Conservation (phyloP, 2,797 vertebrate species). For the Sebastes jordani region DNA sequence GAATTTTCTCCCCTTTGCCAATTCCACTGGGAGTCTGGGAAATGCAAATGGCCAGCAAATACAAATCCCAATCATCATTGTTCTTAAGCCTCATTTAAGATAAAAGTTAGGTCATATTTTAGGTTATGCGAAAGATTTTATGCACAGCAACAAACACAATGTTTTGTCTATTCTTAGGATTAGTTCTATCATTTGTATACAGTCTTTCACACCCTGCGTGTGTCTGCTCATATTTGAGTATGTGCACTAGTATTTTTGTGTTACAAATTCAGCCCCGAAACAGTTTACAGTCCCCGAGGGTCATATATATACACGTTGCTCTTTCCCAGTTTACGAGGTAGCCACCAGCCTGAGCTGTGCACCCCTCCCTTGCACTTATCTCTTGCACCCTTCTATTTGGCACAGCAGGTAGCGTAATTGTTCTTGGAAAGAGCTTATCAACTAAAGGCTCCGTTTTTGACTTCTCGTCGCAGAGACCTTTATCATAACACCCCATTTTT, state of each 20-base stretch:
- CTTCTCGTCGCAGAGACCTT: constrained; percentile 58
- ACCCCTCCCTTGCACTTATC: constrained; percentile 63
- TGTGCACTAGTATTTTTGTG: background rate
- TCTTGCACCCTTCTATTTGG: constrained; percentile 68
- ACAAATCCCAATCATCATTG: constrained; percentile 31
- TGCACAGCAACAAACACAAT: background rate
- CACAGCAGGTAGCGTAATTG: constrained; percentile 71
- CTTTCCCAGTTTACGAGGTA: constrained; percentile 64
- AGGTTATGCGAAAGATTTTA: background rate
- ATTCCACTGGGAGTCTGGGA: constrained; percentile 20
- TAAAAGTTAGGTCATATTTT: background rate
- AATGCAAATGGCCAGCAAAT: constrained; percentile 38
- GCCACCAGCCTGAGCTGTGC: constrained; percentile 56
- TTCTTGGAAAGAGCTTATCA: constrained; percentile 66
- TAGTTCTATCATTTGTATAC: constrained; percentile 5
- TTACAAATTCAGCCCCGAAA: background rate
- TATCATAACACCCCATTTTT: constrained; percentile 61
- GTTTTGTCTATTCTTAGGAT: background rate
- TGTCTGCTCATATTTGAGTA: background rate
- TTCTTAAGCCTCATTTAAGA: constrained; percentile 33
- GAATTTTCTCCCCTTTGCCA: constrained; percentile 43
- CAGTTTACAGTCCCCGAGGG: background rate
- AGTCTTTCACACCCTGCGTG: background rate
- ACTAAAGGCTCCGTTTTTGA: constrained; percentile 62
- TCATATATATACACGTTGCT: constrained; percentile 12